These are phyloP conservation scores for Zoanthus gigantus DNA, from an alignment of 92 coral and sea anemone species.

Conservation along the genomic window DNA sequence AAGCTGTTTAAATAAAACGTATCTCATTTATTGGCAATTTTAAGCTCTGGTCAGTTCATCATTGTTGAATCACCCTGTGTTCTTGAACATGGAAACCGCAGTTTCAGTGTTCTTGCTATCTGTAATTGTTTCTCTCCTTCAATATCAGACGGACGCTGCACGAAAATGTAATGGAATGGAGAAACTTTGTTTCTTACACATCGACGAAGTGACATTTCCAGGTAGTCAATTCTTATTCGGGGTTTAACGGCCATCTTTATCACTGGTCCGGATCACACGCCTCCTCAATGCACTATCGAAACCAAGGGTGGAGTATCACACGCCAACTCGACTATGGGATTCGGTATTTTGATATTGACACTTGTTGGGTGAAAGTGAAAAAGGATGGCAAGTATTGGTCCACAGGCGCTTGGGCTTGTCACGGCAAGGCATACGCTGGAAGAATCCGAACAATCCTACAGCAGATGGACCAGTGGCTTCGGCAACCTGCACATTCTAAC, in stretches of 20 bases:
- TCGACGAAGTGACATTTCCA: slow-evolving; percentile 67
- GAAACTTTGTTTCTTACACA: slow-evolving; percentile 57
- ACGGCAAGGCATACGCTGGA: slow-evolving; percentile 62
- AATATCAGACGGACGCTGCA: not conserved
- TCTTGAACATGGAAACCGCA: not conserved
- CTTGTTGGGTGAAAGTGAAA: slow-evolving; percentile 51
- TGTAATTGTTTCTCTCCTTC: not conserved
- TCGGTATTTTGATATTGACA: slow-evolving; percentile 76
- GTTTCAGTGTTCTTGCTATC: not conserved
- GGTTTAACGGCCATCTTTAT: slow-evolving; percentile 67
- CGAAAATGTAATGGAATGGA: slow-evolving; percentile 63
- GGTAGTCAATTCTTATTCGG: slow-evolving; percentile 74
- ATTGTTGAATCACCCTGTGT: not conserved
- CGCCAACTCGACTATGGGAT: slow-evolving; percentile 65
- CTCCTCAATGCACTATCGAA: slow-evolving; percentile 57
- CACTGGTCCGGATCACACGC: slow-evolving; percentile 51
- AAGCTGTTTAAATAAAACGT: no score
- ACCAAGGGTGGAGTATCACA: slow-evolving; percentile 61
- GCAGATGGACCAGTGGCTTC: slow-evolving; percentile 70
- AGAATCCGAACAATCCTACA: slow-evolving; percentile 52
- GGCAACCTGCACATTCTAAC: slow-evolving; percentile 43
- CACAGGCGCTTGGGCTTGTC: slow-evolving; percentile 62
- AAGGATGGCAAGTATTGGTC: slow-evolving; percentile 37
- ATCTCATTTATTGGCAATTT: no score
- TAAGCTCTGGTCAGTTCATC: no score